These are phyloP conservation scores for Charaxes varanes DNA, from an alignment of 1,140 invertebrate species.

Conservation along the genomic window DNA sequence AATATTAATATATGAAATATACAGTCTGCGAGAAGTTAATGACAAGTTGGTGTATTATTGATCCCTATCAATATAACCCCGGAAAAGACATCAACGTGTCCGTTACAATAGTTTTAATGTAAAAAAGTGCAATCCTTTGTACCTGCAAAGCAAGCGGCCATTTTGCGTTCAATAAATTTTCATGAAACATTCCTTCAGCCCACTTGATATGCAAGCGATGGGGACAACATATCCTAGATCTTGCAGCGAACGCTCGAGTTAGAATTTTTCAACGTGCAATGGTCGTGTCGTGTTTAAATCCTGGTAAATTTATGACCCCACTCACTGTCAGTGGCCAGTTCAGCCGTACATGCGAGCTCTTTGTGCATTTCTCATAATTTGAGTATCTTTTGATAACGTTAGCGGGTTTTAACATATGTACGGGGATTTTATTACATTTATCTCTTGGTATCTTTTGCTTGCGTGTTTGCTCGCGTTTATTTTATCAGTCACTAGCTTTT, in stretches of 20 bases:
- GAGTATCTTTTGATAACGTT: conserved; percentile 15
- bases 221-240: conserved; percentile 34
- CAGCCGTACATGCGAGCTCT: conserved; percentile 37
- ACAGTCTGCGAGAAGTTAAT: too few species aligned
- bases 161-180: conserved; percentile 6
- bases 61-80: too few species aligned
- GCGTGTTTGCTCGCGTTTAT: conserved; percentile 1
- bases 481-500: too few species aligned
- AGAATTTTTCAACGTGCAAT: conserved; percentile 59
- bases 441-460: conserved; percentile 10
- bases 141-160: too few species aligned
- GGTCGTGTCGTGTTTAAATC: conserved; percentile 53
- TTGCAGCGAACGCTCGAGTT: conserved; percentile 30
- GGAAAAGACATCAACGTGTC: too few species aligned
- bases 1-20: too few species aligned
- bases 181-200: conserved; percentile 17
- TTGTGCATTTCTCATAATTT: conserved; percentile 31
- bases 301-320: conserved; percentile 60
- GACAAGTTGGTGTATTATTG: too few species aligned
- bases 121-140: too few species aligned
- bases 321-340: conserved; percentile 43
- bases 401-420: too few species aligned
- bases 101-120: too few species aligned
- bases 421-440: too few species aligned
- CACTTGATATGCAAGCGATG: conserved; percentile 26